A percentile compares a stretch with the other conserved stretches of the same genome.
Conservation (phyloP, 2,113 vertebrate species). For the Egretta garzetta region DNA sequence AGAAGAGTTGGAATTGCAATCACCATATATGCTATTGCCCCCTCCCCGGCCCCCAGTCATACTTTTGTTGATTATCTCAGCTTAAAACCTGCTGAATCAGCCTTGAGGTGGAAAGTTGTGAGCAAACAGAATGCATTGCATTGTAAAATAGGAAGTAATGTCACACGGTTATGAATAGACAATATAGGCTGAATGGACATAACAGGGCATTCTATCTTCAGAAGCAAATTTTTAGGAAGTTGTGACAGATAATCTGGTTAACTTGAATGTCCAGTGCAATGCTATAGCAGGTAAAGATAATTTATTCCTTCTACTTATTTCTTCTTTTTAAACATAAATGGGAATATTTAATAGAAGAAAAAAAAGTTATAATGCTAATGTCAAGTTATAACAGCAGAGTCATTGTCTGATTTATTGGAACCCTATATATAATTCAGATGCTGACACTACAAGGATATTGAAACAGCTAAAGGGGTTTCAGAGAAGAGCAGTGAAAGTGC, state of each 20-base stretch:
- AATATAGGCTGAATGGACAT: fast-evolving
- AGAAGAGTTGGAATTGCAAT: not conserved
- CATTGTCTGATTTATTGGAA: not conserved
- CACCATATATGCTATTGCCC: not conserved
- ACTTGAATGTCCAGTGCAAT: not conserved
- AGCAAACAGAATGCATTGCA: not conserved
- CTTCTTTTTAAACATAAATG: not conserved
- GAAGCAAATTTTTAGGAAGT: not conserved
- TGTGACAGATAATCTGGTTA: not conserved
- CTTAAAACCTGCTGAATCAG: not conserved
- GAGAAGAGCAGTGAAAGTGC: not conserved
- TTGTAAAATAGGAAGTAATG: not conserved
- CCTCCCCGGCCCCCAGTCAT: fast-evolving
- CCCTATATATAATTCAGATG: not conserved
- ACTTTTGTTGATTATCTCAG: not conserved
- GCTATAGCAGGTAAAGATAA: not conserved
- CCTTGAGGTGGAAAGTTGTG: not conserved
- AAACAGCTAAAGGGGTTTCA: not conserved
- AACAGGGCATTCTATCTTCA: not conserved
- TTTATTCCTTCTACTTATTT: not conserved
- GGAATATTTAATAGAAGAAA: not conserved
- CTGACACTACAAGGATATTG: not conserved
- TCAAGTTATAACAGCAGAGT: too few relatives aligned
- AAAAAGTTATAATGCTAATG: not conserved
- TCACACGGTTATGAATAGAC: not conserved